Evolutionary conservation across 2,797 vertebrate species (phyloP), one percentile per base, ranked within the genome.

Genomic region (Myotis myotis): DNA sequence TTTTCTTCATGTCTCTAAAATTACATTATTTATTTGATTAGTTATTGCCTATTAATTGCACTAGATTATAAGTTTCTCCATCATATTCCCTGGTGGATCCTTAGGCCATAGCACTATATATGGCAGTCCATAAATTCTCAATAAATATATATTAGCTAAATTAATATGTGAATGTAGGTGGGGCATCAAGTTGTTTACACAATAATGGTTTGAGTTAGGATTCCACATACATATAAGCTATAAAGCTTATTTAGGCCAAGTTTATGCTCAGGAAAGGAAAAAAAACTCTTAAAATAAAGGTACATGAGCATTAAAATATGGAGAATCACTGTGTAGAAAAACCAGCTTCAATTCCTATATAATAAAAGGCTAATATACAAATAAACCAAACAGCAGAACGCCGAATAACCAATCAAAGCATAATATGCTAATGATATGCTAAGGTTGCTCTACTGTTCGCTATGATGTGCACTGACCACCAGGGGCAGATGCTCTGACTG

Each of bases 1-100:
- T 79, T 85, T 96, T 91, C 28, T 30, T 87, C 57, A 87, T 55
- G 66, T 93, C 66, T 91, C 28, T 80, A 66, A 44, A 93, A 70
- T 85, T 51, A 62, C 80, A 38, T 85, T 70, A 81, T 72, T 90
- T 47, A 66, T 62, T 68, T 64, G 25, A 49, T 83, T 82, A 51
- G 5, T 70, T 92, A 88, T 49, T 76, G 2, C 55, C 30, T 88
- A 5, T 72, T 82, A 92, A 41, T 5, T 11, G 16, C 4, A 86
- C 38, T 71, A 71, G 55, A 88, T 6, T 82, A 4, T 87, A 91
- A 95, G 23, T 33, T 89, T 83, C 33, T 78, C 36, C 89, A 51
- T 84, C 60, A 81, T 83, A 72, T 83, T 57, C 33, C 5, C 22
- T 55, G 4, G 8, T 72, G 44, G 16, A 13, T 74, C 28, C 66